Evolutionary conservation across 2,797 vertebrate species (phyloP).

Genomic region (Myotis myotis): DNA sequence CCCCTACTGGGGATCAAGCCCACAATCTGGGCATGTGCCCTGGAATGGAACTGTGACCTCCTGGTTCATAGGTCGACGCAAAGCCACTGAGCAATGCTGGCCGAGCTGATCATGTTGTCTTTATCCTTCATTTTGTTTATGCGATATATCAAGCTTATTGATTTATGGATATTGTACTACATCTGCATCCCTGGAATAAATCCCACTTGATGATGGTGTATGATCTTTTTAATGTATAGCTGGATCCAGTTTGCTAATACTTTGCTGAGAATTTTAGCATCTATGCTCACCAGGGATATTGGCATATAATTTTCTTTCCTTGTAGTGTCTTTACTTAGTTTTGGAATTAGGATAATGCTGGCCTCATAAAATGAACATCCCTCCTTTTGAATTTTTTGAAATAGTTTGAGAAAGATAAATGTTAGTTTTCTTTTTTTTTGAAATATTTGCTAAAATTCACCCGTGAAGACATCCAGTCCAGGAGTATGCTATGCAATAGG

Average conservation of each 20-base stretch:
- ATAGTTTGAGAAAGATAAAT: not conserved
- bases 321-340: not conserved
- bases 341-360: not conserved
- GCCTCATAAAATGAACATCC: not conserved
- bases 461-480: not conserved
- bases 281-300: not conserved
- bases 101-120: not conserved
- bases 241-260: not conserved
- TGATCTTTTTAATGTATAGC: not conserved
- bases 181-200: not conserved
- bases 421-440: not conserved
- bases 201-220: not conserved
- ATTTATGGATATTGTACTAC: not conserved
- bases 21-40: too few relatives aligned
- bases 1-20: too few relatives aligned
- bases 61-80: too few relatives aligned
- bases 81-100: too few relatives aligned
- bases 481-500: not conserved
- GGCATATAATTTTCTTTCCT: not conserved
- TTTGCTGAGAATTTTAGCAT: not conserved
- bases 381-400: not conserved
- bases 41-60: too few relatives aligned
- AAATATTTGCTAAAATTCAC: not conserved
- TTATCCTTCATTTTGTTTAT: not conserved
- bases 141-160: not conserved